Evolutionary conservation across 2,888 invertebrate genomes (phyloP), one percentile per base, ranked within the genome.

Genomic region (Bibio marci): DNA sequence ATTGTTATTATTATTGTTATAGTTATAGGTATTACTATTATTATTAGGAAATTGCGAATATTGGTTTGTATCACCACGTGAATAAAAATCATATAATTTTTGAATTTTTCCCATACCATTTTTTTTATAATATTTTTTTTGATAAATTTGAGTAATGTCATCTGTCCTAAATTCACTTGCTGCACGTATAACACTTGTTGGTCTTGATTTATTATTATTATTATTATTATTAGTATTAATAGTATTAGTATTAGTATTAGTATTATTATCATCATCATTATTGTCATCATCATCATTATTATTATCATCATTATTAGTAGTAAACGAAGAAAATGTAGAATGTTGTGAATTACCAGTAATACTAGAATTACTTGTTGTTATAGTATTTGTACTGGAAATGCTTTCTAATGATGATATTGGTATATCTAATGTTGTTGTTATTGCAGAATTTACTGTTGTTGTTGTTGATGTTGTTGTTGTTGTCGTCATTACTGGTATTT

Each of bases 291-390:
- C n/a, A 28, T n/a, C n/a, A n/a, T n/a, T n/a, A 28, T 3, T 28
- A 28, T 11, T 8, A 6, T n/a, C n/a, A n/a, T n/a, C n/a, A n/a
- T n/a, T 4, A 12, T 28, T 11, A 12, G 28, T 12, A 12, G 11
- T 28, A 8, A 28, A 3, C n/a, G 10, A 12, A 28, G 28, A 28
- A 3, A n/a, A 28, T 28, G 28, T 12, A 28, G 11, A 12, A 28
- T 28, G 11, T 12, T 28, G 11, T 28, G 4, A 12, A 28, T n/a
- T n/a, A 4, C 10, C 28, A 6, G 28, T 12, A n/a, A 28, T 28
- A 8, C 12, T n/a, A 5, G n/a, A 18, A 15, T 30, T 52, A 41
- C 50, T 58, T 56, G 54, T 55, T 56, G 48, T 59, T n/a, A n/a
- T n/a, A n/a, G n/a, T n/a, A n/a, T n/a, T n/a, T n/a, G n/a, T n/a